Evolutionary conservation across 1,140 invertebrate genomes (phyloP).

Genomic region (Colletes latitarsis): DNA sequence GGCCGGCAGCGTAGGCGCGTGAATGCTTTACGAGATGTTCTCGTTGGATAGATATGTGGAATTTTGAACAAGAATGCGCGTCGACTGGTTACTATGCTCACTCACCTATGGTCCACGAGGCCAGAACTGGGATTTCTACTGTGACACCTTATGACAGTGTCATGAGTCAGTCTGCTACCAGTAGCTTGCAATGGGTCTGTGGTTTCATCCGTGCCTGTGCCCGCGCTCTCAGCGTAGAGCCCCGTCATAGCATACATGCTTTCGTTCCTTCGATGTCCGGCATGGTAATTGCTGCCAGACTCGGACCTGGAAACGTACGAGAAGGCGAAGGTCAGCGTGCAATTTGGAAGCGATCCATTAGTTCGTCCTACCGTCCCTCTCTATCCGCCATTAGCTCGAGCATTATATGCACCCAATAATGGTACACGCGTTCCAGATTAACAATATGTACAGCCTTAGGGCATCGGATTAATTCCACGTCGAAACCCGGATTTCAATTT

Average conservation of each 20-base stretch:
- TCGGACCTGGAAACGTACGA: conserved; percentile 70
- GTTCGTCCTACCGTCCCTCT: not conserved
- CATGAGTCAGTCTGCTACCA: conserved; percentile 79
- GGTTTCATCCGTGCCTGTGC: conserved; percentile 70
- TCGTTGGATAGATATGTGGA: too few species aligned
- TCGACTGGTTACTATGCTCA: not conserved
- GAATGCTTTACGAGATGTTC: too few species aligned
- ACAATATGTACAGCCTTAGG: too few species aligned
- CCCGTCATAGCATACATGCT: conserved; percentile 94
- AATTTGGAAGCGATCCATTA: conserved; percentile 28
- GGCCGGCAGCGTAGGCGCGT: not conserved
- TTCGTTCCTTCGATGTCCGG: conserved; percentile 87
- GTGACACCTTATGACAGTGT: conserved; percentile 87
- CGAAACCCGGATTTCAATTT: too few species aligned
- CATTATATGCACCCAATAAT: conserved; percentile 1
- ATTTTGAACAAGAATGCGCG: not conserved
- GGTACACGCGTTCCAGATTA: not conserved
- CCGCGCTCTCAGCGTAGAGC: conserved; percentile 88
- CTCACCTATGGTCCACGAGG: conserved; percentile 85
- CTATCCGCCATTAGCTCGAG: not conserved
- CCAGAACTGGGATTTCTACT: conserved; percentile 88
- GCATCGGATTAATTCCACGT: not conserved
- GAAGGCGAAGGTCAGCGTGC: conserved; percentile 11
- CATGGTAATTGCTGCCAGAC: conserved; percentile 78
- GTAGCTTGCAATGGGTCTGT: conserved; percentile 75